Evolutionary conservation across 2,797 vertebrate species (phyloP), one percentile per base, ranked within the genome.

Genomic region (Pipistrellus nathusii): DNA sequence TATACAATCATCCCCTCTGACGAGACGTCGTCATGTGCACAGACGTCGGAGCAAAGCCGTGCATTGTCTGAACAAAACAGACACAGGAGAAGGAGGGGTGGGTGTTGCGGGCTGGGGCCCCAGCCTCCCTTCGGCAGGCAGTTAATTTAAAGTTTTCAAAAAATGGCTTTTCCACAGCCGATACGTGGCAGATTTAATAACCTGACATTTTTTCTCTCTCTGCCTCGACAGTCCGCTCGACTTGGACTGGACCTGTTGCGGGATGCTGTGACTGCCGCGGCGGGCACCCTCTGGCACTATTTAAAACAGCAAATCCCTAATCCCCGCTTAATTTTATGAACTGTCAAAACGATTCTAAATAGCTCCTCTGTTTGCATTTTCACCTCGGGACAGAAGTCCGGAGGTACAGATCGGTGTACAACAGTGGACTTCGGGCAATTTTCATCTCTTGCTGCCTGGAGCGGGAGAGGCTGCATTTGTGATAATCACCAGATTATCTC

Each of bases 271-370:
- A 97, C 97, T 98, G 97, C 97, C 41, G 13, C 41, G 85, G 92
- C 62, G 96, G 77, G 87, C 64, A 72, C 98, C 98, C 98, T 96
- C 94, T 98, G 98, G 98, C 98, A 96, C 97, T 97, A 90, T 94
- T 84, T 97, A 38, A 85, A 93, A 96, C 78, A 97, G 93, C 88
- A 95, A 97, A 96, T 98, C 98, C 97, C 97, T 98, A 98, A 98
- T 98, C 98, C 98, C 98, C 94, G 96, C 89, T 98, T 98, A 98
- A 98, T 98, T 98, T 98, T 98, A 98, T 98, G 96, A 98, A 98
- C 98, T 98, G 98, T 98, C 98, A 98, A 97, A 98, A 97, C 76
- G 96, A 98, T 97, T 98, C 97, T 98, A 98, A 98, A 98, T 98
- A 98, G 98, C 98, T 98, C 95, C 96, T 96, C 96, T 88, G 97